Evolutionary conservation across 1,140 invertebrate genomes (phyloP), one percentile per base, ranked within the genome.

Genomic region (Zophobas morio): DNA sequence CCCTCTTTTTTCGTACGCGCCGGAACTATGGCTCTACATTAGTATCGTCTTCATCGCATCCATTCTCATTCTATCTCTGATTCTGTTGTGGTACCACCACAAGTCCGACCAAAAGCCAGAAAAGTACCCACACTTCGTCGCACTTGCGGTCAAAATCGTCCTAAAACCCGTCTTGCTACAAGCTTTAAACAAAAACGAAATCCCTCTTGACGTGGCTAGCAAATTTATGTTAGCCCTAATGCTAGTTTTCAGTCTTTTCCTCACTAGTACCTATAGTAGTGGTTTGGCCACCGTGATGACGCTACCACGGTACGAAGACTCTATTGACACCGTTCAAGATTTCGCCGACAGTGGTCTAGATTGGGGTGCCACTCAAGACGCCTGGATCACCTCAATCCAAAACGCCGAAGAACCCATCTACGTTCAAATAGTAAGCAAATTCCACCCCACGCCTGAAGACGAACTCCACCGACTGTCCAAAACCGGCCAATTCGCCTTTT

Each of bases 251-350:
- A 40, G 35, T 20, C 56, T 74, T n/a, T 40, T 74, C 20, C 34
- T 74, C 20, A 74, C 72, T 32, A 74, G 39, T 5, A 74, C 87
- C 0, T 91, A 91, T 53, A 85, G 88, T 42, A 88, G 88, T 72
- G 89, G 89, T 6, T 82, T 90, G 5, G 86, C 89, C 4, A 89
- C 87, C 5, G 86, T 87, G 6, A 89, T 90, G 78, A 90, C 90
- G 0, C 86, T 91, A 20, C 89, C 89, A 1, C 88, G 80, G 77
- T 82, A 83, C 60, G 78, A 81, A 51, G 72, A 75, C 56, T 49
- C 81, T 1, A 79, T 84, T 36, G 66, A 82, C 73, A 82, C 82
- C 2, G 76, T 82, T 32, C 72, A 79, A 32, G 80, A 84, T 35
- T 80, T 83, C 36, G 70, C 70, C 8, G 53, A 78, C 4, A 82